Base-by-base conservation (phyloP, 23 tunicate species). In the Diplosoma virens region DNA sequence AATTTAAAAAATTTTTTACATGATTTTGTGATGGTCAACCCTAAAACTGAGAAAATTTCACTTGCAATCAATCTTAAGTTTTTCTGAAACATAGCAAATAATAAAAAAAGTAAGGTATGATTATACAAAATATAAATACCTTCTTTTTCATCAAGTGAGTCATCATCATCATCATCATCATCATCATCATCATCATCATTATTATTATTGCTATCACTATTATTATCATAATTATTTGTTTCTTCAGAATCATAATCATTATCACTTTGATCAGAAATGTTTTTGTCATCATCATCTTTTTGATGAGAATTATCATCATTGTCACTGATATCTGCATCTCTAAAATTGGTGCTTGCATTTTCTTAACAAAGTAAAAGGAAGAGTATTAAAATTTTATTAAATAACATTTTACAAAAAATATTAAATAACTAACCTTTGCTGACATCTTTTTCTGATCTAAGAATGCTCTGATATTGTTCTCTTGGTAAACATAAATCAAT, bases 401-500 rank as follows among this genome's bases (percentile, higher is more conserved):
- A n/a, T n/a, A n/a, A n/a, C n/a, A n/a, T n/a, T n/a, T n/a, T n/a
- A n/a, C n/a, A 9, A 45, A 45, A 45, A 45, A 45, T 16, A 9
- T 45, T 45, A 9, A 45, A 9, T 45, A 45, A 16, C 52, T 45
- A 9, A 16, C 52, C 16, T 45, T 45, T 16, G 52, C 11, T 45
- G 52, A 45, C 52, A 16, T n/a, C n/a, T 29, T 61, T 61, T 29
- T 67, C 74, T 16, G 74, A 22, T 67, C 36, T 16, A 9, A 34
- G 9, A 59, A 76, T 68, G 36, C 76, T 68, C 50, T 79, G 75
- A 46, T 80, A 92, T 35, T 85, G 60, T 59, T 88, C 89, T 54
- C 84, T 73, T 6, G 99, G 91, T 23, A 87, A 58, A 58, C 90
- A 79, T 87, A 89, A 83, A 60, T 94, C 99, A 25, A 94, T 83